phyloP scores from a whole-genome alignment of 1,140 invertebrate genomes.

The Meloidogyne chitwoodi region DNA sequence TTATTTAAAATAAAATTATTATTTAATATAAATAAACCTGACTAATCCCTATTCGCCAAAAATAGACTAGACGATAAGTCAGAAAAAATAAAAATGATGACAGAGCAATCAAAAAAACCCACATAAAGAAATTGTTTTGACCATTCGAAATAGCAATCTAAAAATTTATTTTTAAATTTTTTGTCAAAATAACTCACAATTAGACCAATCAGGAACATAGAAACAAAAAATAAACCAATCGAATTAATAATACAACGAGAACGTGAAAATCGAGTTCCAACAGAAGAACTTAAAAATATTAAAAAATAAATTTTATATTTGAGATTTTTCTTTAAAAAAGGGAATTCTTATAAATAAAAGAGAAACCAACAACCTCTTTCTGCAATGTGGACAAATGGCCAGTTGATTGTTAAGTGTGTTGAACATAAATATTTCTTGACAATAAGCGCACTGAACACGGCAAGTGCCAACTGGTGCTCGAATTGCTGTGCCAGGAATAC shows the following conservation, averaged over 20 bases:
- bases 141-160: slow-evolving; percentile 25
- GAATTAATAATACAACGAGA: slow-evolving; percentile 36
- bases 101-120: slow-evolving; percentile 19
- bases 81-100: slow-evolving; percentile 18
- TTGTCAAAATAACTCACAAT: slow-evolving; percentile 26
- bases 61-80: slow-evolving; percentile 33
- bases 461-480: slow-evolving; percentile 80
- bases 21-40: slow-evolving; percentile 19
- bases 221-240: slow-evolving; percentile 15
- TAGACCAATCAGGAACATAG: slow-evolving; percentile 28
- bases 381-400: slow-evolving; percentile 64
- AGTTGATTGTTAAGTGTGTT: slow-evolving; percentile 73
- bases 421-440: slow-evolving; percentile 81
- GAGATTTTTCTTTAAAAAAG: background rate
- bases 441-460: slow-evolving; percentile 86
- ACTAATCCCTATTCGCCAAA: slow-evolving; percentile 34
- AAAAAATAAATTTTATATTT: background rate
- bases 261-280: slow-evolving; percentile 33
- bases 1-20: background rate
- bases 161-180: background rate
- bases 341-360: background rate
- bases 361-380: slow-evolving; percentile 33
- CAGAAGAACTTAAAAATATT: slow-evolving; percentile 45
- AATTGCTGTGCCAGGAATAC: slow-evolving; percentile 64
- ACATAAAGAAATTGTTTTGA: slow-evolving; percentile 10